Base-by-base conservation (phyloP, 1,140 invertebrate species). In the Lepidurus apus region DNA sequence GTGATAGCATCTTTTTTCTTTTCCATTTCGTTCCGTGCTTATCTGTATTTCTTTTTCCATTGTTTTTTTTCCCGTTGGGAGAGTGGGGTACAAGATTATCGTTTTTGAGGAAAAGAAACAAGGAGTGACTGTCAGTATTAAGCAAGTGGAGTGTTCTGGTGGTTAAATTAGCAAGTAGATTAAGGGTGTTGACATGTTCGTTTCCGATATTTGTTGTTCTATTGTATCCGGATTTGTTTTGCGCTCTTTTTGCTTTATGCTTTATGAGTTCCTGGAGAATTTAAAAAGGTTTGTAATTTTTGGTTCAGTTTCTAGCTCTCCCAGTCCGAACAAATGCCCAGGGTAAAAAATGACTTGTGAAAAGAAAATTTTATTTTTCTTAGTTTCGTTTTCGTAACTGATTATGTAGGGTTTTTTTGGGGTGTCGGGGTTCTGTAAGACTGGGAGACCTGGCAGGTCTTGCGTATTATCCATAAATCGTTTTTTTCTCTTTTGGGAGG, bases 191-290 rank as follows among this genome's bases (percentile, higher is more conserved):
- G 53, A n/a, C 21, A n/a, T 21, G 21, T 65, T 65, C 21, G 17
- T 65, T 65, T 65, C 53, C 17, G 21, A 13, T 21, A 65, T 65
- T n/a, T 65, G 47, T 65, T 65, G 8, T 65, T 65, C 13, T 9
- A n/a, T 4, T 17, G 6, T 65, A 17, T 65, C 13, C 53, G 21
- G 53, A 65, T 65, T 5, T 65, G 21, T 65, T 65, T 65, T 21
- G 17, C 21, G 53, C n/a, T 21, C 1, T 65, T 9, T 7, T 65
- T 65, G 17, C 53, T 65, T 21, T 65, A 13, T 65, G 21, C 53
- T 21, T 65, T 65, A 65, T 65, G 13, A 65, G 53, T 65, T 65
- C 53, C 53, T 65, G 53, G 53, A 65, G 53, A 65, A 65, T 9
- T 65, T 65, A 21, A 21, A 17, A 1, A 21, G 45, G 17, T n/a